Evolutionary conservation across 2,888 invertebrate genomes (phyloP), one percentile per base, ranked within the genome.

Genomic region (Flabesymbios commensalis): DNA sequence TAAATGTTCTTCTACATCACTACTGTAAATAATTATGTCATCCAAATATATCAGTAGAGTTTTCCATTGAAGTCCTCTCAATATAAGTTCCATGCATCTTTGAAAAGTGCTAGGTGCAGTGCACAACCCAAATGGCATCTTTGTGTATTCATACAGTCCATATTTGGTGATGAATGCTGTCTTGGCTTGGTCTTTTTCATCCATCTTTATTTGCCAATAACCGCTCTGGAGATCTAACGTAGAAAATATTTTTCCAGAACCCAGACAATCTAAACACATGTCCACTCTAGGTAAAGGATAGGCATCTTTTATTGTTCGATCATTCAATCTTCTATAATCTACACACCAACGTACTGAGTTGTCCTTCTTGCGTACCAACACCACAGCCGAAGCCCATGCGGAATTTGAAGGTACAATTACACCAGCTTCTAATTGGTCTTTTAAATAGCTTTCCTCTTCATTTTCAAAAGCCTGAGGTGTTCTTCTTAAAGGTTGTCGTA

Each of bases 181-280:
- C 39, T 64, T 61, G 4, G 31, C 26, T 28, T 36, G 33, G 32
- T 61, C 59, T 5, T 33, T 39, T 22, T 47, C 24, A 7, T 29
- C 26, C 2, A 64, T n/a, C 7, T 58, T 65, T 1, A 73, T 63
- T 45, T 74, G 74, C 69, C 68, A 71, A 52, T 72, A 72, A 7
- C 70, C 70, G 10, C 51, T 45, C 10, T 42, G 57, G 14, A 71
- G 48, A 56, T 74, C 72, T 14, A 73, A 51, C 2, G 57, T 57
- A 19, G 49, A 57, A 42, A 71, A 73, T 57, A 53, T 68, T 14
- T 52, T n/a, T 2, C 63, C 57, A 1, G 71, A 72, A 10, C 64
- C 19, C 22, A 72, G 48, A 10, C 57, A 33, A 39, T 65, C 69
- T 2, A 74, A 47, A 22, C 56, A 51, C 4, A 58, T 57, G 7